Evolutionary conservation across 2,888 invertebrate species (phyloP), one percentile per base, ranked within the genome.

Genomic region (Tubulanus polymorphus): DNA sequence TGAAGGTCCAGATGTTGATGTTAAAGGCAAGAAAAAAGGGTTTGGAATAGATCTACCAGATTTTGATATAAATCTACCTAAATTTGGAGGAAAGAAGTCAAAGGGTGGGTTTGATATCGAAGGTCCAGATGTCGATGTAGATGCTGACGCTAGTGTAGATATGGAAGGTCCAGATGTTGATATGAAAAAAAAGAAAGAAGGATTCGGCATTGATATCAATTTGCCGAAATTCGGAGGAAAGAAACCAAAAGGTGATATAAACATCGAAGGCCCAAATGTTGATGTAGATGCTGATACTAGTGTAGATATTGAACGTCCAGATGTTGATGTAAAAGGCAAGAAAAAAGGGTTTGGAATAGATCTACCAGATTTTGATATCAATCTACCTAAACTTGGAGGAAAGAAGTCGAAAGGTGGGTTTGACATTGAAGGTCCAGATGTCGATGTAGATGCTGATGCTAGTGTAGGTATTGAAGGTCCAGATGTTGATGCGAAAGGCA

Each of bases 111-210:
- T 37, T 23, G 51, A 37, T 18, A 23, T 41, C 25, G 37, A 51
- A n/a, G 51, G 37, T 23, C 51, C 51, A 23, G 15, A 6, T 23
- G 37, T n/a, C 8, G 20, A 10, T 20, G 51, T 10, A 6, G 51
- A 37, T 28, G 37, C 35, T 23, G 49, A 49, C 23, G 49, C 35
- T 49, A 25, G 23, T 15, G 6, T 45, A 20, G 5, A 10, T 8
- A 49, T 18, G 23, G 49, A 18, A 8, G 48, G 29, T 28, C 28
- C n/a, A n/a, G 48, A 48, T 23, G 25, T 48, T 12, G 49, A 49
- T 30, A 35, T 27, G 28, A 29, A 49, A 3, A 3, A 20, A 3
- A 20, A 23, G n/a, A n/a, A n/a, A n/a, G n/a, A n/a, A n/a, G n/a
- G n/a, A n/a, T n/a, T n/a, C n/a, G n/a, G n/a, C n/a, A n/a, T n/a